phyloP scores from a whole-genome alignment of 2,888 invertebrate genomes.

The Lithophane semibrunnea region DNA sequence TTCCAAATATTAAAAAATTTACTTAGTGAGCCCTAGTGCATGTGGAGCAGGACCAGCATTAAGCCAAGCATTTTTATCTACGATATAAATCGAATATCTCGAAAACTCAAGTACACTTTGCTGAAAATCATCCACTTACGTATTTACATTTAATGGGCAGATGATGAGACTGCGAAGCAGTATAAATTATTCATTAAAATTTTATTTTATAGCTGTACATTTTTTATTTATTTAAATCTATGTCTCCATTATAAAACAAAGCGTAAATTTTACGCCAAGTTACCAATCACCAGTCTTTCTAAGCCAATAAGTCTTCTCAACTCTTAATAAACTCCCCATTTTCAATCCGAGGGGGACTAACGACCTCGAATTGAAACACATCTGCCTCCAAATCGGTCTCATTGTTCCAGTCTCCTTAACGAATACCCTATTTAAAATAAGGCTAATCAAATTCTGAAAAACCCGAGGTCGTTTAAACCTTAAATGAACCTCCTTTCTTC shows the following conservation, averaged over 20 bases:
- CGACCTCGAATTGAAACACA: constrained; percentile 48
- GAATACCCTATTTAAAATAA: constrained; percentile 53
- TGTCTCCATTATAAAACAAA: background rate
- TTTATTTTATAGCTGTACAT: background rate
- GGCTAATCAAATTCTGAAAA: constrained; percentile 68
- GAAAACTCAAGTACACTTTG: background rate
- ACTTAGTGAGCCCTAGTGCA: no score
- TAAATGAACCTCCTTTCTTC: constrained; percentile 70
- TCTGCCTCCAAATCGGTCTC: constrained; percentile 46
- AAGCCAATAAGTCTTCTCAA: constrained; percentile 30
- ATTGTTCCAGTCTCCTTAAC: constrained; percentile 45
- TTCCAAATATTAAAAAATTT: no score
- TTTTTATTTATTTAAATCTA: no score
- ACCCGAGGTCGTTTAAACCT: constrained; percentile 63
- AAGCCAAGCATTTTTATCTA: no score
- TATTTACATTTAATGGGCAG: background rate
- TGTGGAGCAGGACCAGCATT: no score
- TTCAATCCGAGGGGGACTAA: constrained; percentile 34
- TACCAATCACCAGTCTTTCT: background rate
- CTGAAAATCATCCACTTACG: background rate
- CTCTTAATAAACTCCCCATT: constrained; percentile 42
- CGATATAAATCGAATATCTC: no score
- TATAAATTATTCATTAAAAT: background rate
- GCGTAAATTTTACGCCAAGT: background rate
- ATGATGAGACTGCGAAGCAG: background rate